phyloP scores from a whole-genome alignment of 2,113 vertebrate genomes.

The Girardinichthys multiradiatus region DNA sequence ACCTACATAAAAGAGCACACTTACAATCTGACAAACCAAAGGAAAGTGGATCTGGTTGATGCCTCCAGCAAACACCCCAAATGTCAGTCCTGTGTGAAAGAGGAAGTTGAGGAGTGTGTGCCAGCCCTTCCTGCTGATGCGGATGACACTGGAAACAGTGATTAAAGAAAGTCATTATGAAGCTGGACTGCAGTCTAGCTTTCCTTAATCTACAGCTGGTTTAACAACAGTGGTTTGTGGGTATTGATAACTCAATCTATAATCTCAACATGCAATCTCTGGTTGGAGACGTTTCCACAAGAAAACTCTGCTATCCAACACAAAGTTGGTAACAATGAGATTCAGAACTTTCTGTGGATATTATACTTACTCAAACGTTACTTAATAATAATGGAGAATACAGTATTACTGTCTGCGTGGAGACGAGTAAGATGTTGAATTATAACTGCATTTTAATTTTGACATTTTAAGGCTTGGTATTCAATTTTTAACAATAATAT shows the following conservation, averaged over 20 bases:
- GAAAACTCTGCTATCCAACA: no score
- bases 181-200: not conserved
- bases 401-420: no score
- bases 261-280: not conserved
- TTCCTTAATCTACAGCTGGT: not conserved
- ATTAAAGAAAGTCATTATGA: slow-evolving; percentile 11
- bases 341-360: no score
- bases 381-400: no score
- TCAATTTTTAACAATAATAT: no score
- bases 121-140: slow-evolving; percentile 93
- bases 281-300: not conserved
- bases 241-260: not conserved
- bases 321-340: no score
- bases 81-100: slow-evolving; percentile 91
- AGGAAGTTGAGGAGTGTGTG: slow-evolving; percentile 95
- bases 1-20: slow-evolving; percentile 57
- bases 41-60: slow-evolving; percentile 93
- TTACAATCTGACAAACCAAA: slow-evolving; percentile 93
- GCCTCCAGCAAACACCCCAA: slow-evolving; percentile 93
- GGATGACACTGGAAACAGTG: slow-evolving; percentile 84
- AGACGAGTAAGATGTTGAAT: no score
- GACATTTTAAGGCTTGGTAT: no score
- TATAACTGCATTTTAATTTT: no score
- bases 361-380: no score
- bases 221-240: not conserved